Evolutionary conservation across 2,113 vertebrate species (phyloP), one percentile per base, ranked within the genome.

Genomic region (Tamias sibiricus): DNA sequence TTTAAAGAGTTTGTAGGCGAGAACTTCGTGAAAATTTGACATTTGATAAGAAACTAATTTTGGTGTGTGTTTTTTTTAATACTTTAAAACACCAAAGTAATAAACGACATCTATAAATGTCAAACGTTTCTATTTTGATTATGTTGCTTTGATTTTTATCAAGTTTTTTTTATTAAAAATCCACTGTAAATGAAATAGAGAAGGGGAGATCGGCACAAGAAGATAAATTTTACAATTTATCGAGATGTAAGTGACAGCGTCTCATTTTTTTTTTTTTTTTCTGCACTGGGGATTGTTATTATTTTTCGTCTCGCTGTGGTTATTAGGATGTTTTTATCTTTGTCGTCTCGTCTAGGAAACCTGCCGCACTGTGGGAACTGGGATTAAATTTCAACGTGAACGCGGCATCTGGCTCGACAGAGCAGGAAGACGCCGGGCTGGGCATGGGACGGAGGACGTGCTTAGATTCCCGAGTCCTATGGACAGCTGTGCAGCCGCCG

Each of bases 21-120:
- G 96, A 84, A 66, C 93, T 93, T 95, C 95, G 95, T 69, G 97
- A 90, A 93, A 93, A 96, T 76, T 76, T 97, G 97, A 95, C 96
- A 90, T 96, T 93, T 96, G 97, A 97, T 97, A 96, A 90, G 97
- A 96, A 97, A 96, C 96, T 97, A 87, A 98, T 97, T 96, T 87
- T 69, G 87, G 71, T 83, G 88, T n/a, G 85, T 68, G 49, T 52
- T 87, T 94, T 92, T 83, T 96, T 94, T 94, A 87, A 97, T 97
- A 94, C 95, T 96, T 83, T 87, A 92, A 97, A 97, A 97, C 64
- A 35, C 95, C 68, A 54, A 95, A 95, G 95, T 72, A 94, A 96
- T 97, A 97, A 97, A 97, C 96, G 97, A 95, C 97, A 93, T 97
- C 93, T 93, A 97, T 95, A 96, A 98, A 97, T 95, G 97, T 97